Evolutionary conservation across 2,797 vertebrate species (phyloP), one percentile per base, ranked within the genome.

Genomic region (Erethizon dorsatum): DNA sequence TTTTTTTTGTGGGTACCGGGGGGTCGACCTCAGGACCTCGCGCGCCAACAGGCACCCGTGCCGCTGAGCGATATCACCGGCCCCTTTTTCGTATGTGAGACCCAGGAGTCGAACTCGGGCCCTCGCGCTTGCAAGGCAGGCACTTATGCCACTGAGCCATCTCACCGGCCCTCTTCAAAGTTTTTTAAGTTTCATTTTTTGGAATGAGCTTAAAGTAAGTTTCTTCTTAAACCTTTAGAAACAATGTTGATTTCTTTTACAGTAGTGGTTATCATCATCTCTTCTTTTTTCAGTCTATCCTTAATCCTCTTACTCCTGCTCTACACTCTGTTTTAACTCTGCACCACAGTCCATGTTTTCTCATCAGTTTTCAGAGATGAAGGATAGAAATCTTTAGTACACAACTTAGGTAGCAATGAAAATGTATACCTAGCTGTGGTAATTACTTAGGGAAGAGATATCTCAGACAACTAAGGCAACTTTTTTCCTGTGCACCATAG

Each of bases 361-460:
- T 63, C 31, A 33, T 69, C n/a, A 87, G 13, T 41, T 52, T 10
- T 28, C 31, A 87, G 50, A 69, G 57, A 59, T 77, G 77, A 90
- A 87, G 12, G 61, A 57, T 3, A n/a, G 5, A 28, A 65, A 85
- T 63, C 47, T 77, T 75, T 61, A 45, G 17, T 61, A 26, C 54
- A 71, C 11, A 89, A 17, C 33, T 96, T 86, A 59, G 13, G 28
- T 90, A 17, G 31, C 28, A 96, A 77, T 67, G 65, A 31, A 90
- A 61, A 83, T 61, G 13, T 37, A 24, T 31, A 75, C 11, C 4
- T 83, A 77, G 57, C 37, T 4, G 65, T 26, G 37, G 26, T 11
- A 59, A 86, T 69, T 88, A 69, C 24, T 78, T 63, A n/a, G 22
- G 22, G 33, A 92, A 83, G 41, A 47, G 10, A 57, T 77, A 50